These are phyloP conservation scores for Drosophila hamatofila DNA, from an alignment of 2,888 invertebrate species.

Conservation along the genomic window DNA sequence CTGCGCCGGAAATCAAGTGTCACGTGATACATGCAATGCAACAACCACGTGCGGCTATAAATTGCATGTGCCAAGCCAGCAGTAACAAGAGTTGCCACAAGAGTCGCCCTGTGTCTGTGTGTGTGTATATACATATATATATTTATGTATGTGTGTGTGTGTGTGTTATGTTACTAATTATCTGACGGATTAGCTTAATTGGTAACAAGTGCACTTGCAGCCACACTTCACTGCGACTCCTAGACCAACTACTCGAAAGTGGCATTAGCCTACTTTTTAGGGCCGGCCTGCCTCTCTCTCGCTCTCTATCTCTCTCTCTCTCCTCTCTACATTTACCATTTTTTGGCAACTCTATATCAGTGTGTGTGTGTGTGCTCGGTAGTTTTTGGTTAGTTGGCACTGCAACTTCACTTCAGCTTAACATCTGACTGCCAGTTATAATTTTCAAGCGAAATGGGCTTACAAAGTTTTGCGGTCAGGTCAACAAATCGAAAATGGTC, in stretches of 20 bases:
- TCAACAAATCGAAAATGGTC: slow-evolving; percentile 36
- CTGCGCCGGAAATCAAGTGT: slow-evolving; percentile 81
- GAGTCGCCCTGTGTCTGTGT: slow-evolving; percentile 28
- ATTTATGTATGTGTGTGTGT: slow-evolving; percentile 52
- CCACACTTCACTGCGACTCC: slow-evolving; percentile 75
- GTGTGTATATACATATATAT: slow-evolving; percentile 37
- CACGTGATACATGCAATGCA: slow-evolving; percentile 80
- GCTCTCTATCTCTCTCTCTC: not conserved
- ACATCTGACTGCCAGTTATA: slow-evolving; percentile 54
- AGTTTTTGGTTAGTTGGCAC: slow-evolving; percentile 26
- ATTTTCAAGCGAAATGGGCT: slow-evolving; percentile 70
- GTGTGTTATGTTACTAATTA: slow-evolving; percentile 83
- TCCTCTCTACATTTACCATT: slow-evolving; percentile 17
- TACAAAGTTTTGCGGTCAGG: slow-evolving; percentile 70
- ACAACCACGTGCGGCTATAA: slow-evolving; percentile 79
- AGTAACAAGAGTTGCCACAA: slow-evolving; percentile 33
- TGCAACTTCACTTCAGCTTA: slow-evolving; percentile 32
- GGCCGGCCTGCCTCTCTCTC: not conserved
- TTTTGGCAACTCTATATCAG: slow-evolving; percentile 43
- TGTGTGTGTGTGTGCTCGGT: slow-evolving; percentile 32
- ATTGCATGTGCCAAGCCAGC: slow-evolving; percentile 71
- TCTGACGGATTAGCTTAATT: slow-evolving; percentile 85
- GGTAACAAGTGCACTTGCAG: slow-evolving; percentile 83
- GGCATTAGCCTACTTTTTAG: slow-evolving; percentile 79
- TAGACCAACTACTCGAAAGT: slow-evolving; percentile 74